A percentile compares a stretch with the other conserved stretches of the same genome.
Conservation (phyloP, 2,888 invertebrate species). For the Drosophila greeni region DNA sequence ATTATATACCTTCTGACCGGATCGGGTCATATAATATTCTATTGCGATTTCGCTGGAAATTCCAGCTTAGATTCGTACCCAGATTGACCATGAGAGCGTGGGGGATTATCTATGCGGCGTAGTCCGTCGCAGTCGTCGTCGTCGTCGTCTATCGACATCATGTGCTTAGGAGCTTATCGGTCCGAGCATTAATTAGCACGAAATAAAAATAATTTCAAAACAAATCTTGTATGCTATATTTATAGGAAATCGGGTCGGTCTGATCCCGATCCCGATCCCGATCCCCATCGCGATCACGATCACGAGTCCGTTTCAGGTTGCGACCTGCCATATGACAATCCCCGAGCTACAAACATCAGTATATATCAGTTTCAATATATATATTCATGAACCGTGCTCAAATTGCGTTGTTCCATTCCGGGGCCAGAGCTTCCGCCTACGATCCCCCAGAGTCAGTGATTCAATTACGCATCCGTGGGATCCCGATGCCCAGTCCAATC, state of each 20-base stretch:
- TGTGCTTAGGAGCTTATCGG: conserved; percentile 22
- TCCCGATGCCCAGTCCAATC: background rate
- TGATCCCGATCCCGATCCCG: conserved; percentile 11
- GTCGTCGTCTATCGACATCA: conserved; percentile 11
- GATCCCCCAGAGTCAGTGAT: conserved; percentile 1
- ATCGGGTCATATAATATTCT: background rate
- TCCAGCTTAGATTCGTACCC: conserved; percentile 1
- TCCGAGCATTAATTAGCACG: conserved; percentile 20
- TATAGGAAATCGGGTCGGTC: conserved; percentile 21
- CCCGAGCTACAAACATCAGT: background rate
- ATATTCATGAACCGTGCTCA: background rate
- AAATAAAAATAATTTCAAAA: conserved; percentile 42
- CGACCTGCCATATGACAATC: conserved; percentile 12
- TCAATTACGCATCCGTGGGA: conserved; percentile 27
- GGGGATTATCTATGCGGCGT: conserved; percentile 27
- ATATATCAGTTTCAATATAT: background rate
- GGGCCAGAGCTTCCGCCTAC: conserved; percentile 28
- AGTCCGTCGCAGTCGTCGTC: background rate
- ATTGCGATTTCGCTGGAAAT: background rate
- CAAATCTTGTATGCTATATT: conserved; percentile 16
- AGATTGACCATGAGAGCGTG: conserved; percentile 23
- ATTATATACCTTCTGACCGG: background rate
- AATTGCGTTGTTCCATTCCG: conserved; percentile 21
- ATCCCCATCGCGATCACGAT: conserved; percentile 1
- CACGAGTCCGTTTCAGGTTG: background rate